These are phyloP conservation scores for Leiothrix lutea DNA, from an alignment of 2,113 vertebrate species.

Conservation along the genomic window DNA sequence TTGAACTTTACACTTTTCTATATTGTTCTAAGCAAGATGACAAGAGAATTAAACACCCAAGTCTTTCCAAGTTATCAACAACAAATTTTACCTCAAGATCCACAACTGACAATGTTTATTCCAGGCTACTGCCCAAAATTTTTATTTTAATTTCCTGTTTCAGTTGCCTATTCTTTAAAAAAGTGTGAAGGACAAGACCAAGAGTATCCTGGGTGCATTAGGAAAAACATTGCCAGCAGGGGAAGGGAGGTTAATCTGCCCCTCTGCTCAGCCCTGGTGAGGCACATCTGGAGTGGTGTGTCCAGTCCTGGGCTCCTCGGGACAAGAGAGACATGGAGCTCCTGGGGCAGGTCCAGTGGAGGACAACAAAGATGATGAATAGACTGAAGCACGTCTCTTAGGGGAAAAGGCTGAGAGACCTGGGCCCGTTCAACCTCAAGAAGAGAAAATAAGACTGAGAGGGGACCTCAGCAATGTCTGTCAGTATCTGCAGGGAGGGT, in stretches of 20 bases:
- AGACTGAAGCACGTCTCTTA: not conserved
- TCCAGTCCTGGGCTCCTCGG: not conserved
- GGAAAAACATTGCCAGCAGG: not conserved
- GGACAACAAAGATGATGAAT: not conserved
- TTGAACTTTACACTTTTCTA: rapidly evolving
- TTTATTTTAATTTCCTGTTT: not conserved
- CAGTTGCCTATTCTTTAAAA: not conserved
- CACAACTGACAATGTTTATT: not conserved
- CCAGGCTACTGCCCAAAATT: not conserved
- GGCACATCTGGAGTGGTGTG: not conserved
- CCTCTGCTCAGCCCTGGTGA: not conserved
- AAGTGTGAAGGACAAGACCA: not conserved
- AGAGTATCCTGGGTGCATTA: not conserved
- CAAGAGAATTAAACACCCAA: rapidly evolving
- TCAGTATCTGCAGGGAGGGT: not conserved
- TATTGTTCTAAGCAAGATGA: not conserved
- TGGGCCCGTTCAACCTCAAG: not conserved
- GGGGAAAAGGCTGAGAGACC: not conserved
- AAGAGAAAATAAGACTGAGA: not conserved
- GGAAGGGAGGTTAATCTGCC: not conserved
- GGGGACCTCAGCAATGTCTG: not conserved
- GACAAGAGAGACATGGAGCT: not conserved
- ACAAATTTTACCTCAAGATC: not conserved
- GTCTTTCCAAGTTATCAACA: not conserved
- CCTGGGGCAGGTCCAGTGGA: not conserved